Percentiles rank a stretch among this genome's conserved stretches.
Evolutionary conservation across 2,797 vertebrate species (phyloP).

Genomic region (Bradypus variegatus): DNA sequence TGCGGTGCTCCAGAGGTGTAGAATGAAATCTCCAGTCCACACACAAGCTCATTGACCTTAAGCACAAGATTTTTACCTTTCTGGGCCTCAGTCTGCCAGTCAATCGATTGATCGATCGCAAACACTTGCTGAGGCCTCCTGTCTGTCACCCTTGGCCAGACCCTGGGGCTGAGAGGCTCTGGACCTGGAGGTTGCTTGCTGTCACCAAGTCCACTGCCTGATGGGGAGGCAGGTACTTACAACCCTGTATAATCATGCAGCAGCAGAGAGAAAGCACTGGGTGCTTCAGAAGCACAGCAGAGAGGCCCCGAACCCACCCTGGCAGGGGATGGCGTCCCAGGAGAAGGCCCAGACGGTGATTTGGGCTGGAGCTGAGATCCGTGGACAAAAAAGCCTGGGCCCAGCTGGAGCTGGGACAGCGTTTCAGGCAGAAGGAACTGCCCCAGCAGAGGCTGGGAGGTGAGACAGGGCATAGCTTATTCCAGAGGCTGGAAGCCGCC

Average conservation of each 20-base stretch:
- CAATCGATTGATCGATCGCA: background rate
- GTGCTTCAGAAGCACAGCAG: background rate
- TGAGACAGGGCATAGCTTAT: accelerated
- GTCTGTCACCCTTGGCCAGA: background rate
- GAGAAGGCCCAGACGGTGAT: background rate
- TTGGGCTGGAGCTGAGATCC: background rate
- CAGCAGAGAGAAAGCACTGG: accelerated
- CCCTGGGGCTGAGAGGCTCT: background rate
- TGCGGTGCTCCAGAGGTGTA: background rate
- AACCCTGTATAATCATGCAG: accelerated
- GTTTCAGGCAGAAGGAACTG: background rate
- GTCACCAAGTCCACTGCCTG: background rate
- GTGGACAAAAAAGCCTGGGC: background rate
- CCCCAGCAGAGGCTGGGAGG: background rate
- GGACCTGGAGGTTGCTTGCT: background rate
- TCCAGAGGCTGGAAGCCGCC: background rate
- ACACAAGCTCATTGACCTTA: background rate
- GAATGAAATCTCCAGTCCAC: background rate
- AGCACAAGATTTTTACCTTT: background rate
- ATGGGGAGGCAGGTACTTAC: background rate
- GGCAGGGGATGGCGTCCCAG: background rate
- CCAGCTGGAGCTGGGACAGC: background rate
- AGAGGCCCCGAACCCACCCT: background rate
- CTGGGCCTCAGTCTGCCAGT: background rate
- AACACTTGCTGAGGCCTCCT: background rate